A percentile compares a stretch with the other conserved stretches of the same genome.
phyloP scores from a whole-genome alignment of 2,113 vertebrate species.

The Scolopax mira region DNA sequence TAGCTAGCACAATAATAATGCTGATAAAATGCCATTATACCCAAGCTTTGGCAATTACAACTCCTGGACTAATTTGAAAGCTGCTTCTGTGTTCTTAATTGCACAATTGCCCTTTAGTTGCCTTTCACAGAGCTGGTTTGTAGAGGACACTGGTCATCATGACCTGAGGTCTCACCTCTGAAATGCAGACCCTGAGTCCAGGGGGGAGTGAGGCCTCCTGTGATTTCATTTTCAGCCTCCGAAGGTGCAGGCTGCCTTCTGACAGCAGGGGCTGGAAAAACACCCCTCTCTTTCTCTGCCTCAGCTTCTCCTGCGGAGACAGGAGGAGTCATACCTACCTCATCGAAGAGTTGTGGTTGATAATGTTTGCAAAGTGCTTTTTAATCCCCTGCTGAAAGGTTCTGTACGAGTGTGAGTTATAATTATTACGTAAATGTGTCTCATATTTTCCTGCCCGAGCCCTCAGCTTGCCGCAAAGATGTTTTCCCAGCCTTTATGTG shows the following conservation, averaged over 20 bases:
- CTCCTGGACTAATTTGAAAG: background rate
- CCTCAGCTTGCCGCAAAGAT: constrained; percentile 20
- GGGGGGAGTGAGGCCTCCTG: background rate
- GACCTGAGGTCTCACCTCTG: background rate
- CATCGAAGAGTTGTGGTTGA: background rate
- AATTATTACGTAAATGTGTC: constrained; percentile 49
- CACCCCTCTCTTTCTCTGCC: background rate
- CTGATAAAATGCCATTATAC: background rate
- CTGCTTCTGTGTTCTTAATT: background rate
- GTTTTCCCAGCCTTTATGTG: constrained; percentile 51
- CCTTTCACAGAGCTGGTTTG: background rate
- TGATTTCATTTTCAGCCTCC: background rate
- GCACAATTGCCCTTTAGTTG: rapidly evolving
- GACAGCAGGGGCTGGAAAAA: background rate
- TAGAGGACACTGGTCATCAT: background rate
- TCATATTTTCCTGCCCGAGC: constrained; percentile 50
- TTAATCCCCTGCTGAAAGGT: constrained; percentile 65
- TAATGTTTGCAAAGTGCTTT: constrained; percentile 62
- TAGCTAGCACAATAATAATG: background rate
- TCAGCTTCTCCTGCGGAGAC: background rate
- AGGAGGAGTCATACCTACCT: constrained; percentile 15
- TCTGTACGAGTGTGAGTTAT: constrained; percentile 42
- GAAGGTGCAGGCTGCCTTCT: background rate
- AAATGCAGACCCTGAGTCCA: background rate
- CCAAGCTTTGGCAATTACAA: background rate